Percentiles rank a stretch among this genome's conserved stretches.
phyloP scores from a whole-genome alignment of 1,140 invertebrate species.

The Pemphigus obesinymphae region DNA sequence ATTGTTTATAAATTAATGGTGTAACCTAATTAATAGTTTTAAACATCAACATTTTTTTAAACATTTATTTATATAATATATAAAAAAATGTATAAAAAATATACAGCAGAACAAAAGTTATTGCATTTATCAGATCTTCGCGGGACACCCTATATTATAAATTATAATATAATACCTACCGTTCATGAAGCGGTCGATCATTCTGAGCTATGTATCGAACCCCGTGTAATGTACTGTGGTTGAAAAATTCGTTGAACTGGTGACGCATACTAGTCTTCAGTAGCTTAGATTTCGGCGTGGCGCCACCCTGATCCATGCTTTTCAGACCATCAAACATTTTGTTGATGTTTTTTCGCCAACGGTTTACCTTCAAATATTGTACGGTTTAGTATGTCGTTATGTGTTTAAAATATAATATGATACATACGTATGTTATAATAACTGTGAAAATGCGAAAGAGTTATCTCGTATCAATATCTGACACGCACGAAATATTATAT shows the following conservation, averaged over 20 bases:
- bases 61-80: too few species aligned
- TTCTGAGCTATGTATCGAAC: slow-evolving; percentile 66
- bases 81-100: too few species aligned
- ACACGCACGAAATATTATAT: background rate
- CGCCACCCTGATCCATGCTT: background rate
- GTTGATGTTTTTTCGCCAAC: background rate
- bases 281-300: slow-evolving; percentile 30
- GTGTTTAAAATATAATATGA: too few species aligned
- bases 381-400: background rate
- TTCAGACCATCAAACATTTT: slow-evolving; percentile 2
- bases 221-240: slow-evolving; percentile 66
- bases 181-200: slow-evolving; percentile 63
- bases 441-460: background rate
- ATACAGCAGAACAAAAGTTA: too few species aligned
- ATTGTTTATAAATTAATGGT: too few species aligned
- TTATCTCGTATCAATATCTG: background rate
- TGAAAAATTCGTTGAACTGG: slow-evolving; percentile 64
- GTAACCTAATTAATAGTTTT: too few species aligned
- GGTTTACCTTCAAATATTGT: background rate
- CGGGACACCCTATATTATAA: too few species aligned
- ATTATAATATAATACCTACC: too few species aligned
- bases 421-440: background rate
- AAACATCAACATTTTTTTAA: too few species aligned
- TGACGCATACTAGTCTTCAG: slow-evolving; percentile 57
- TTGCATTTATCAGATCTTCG: too few species aligned